phyloP scores from a whole-genome alignment of 2,888 invertebrate genomes.

The Brenthis daphne region DNA sequence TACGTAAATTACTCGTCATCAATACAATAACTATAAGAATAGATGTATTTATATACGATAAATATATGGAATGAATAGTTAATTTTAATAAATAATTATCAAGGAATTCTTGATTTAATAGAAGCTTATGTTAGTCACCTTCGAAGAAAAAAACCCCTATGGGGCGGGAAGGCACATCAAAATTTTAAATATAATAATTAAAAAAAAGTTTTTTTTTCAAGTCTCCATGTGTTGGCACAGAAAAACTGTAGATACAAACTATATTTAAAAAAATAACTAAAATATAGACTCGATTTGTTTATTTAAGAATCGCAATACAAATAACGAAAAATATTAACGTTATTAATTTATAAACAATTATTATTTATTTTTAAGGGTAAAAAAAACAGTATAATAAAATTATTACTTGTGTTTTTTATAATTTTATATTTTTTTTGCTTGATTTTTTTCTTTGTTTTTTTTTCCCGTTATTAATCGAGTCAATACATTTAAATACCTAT shows the following conservation, averaged over 20 bases:
- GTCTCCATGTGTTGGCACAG: constrained; percentile 44
- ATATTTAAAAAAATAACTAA: constrained; percentile 15
- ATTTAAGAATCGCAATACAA: background rate
- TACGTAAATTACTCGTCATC: constrained; percentile 59
- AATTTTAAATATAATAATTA: constrained; percentile 43
- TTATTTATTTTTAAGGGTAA: too few relatives aligned
- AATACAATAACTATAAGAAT: constrained; percentile 60
- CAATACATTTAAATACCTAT: constrained; percentile 38
- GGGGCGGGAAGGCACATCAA: constrained; percentile 59
- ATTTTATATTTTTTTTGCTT: background rate
- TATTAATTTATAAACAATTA: too few relatives aligned
- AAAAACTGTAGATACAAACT: constrained; percentile 31
- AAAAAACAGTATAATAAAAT: too few relatives aligned
- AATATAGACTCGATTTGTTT: background rate
- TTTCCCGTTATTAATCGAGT: background rate
- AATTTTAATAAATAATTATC: constrained; percentile 54
- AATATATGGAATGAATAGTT: constrained; percentile 69
- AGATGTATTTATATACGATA: constrained; percentile 57
- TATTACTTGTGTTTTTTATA: background rate
- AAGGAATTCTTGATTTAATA: constrained; percentile 50
- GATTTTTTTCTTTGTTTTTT: background rate
- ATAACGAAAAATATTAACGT: too few relatives aligned
- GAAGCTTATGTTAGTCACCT: constrained; percentile 50
- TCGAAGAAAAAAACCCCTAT: constrained; percentile 49
- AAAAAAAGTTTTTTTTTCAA: constrained; percentile 44